Conservation (phyloP, 1,140 invertebrate genomes). For the Drosophila punjabiensis region DNA sequence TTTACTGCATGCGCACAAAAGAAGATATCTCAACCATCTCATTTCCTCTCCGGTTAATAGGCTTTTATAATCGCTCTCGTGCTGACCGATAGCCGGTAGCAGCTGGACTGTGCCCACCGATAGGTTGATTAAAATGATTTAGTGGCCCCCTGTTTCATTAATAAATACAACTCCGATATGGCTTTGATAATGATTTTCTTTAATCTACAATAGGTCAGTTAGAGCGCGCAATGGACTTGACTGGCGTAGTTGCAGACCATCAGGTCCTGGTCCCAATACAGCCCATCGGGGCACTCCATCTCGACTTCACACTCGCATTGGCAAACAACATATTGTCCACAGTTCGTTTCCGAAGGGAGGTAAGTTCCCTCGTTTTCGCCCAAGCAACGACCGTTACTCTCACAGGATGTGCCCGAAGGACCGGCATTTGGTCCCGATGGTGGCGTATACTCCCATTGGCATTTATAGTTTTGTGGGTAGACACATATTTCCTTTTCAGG, state of each 20-base stretch:
- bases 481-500: constrained; percentile 1
- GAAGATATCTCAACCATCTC: background rate
- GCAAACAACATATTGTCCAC: constrained; percentile 48
- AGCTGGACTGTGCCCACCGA: background rate
- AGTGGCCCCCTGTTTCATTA: constrained; percentile 10
- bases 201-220: constrained; percentile 24
- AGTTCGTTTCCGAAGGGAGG: constrained; percentile 44
- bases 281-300: constrained; percentile 32
- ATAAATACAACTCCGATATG: constrained; percentile 1
- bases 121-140: constrained; percentile 38
- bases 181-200: constrained; percentile 31
- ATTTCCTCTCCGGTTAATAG: background rate
- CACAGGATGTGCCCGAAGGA: constrained; percentile 66
- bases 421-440: constrained; percentile 61
- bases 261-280: constrained; percentile 46
- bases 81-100: constrained; percentile 12
- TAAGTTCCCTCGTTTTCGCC: constrained; percentile 34
- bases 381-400: constrained; percentile 58
- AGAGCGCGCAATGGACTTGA: constrained; percentile 40
- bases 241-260: constrained; percentile 47
- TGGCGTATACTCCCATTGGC: constrained; percentile 55
- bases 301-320: constrained; percentile 70
- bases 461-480: constrained; percentile 52
- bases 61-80: constrained; percentile 1
- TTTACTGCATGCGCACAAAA: background rate